phyloP scores from a whole-genome alignment of 2,888 invertebrate genomes.

The Xestia ashworthii region DNA sequence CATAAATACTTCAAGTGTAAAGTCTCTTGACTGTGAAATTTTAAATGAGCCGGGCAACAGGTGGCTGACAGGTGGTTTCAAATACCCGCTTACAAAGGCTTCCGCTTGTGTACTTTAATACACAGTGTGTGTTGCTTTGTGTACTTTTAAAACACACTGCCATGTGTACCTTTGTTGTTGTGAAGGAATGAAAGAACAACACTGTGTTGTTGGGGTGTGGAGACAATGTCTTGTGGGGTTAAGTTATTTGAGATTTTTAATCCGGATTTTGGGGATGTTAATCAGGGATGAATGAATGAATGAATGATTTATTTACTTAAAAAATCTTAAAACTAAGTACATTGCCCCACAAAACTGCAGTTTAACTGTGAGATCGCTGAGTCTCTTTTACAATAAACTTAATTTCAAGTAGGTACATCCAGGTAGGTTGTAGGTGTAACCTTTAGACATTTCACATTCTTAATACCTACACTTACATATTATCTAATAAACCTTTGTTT shows the following conservation, averaged over 20 bases:
- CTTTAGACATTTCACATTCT: too few relatives aligned
- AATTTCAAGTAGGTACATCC: too few relatives aligned
- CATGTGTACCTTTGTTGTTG: slow-evolving; percentile 30
- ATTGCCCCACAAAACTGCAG: too few relatives aligned
- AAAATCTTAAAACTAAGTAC: too few relatives aligned
- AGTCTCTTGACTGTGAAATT: slow-evolving; percentile 46
- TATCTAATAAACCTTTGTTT: too few relatives aligned
- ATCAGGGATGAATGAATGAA: too few relatives aligned
- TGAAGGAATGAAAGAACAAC: slow-evolving; percentile 24
- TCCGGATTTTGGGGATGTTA: neutral
- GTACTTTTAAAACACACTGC: slow-evolving; percentile 45
- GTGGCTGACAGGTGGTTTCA: slow-evolving; percentile 61
- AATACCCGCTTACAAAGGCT: slow-evolving; percentile 44
- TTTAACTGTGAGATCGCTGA: too few relatives aligned
- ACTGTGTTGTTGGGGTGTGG: neutral
- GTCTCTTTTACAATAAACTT: too few relatives aligned
- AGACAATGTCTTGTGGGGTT: neutral
- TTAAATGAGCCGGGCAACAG: slow-evolving; percentile 61
- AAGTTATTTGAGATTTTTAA: neutral
- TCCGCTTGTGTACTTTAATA: slow-evolving; percentile 36
- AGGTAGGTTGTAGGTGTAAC: too few relatives aligned
- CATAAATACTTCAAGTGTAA: slow-evolving; percentile 33
- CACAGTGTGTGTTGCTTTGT: slow-evolving; percentile 29
- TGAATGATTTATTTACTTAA: too few relatives aligned
- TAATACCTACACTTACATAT: too few relatives aligned